Evolutionary conservation across 2,113 vertebrate genomes (phyloP).

Genomic region (Procavia capensis): DNA sequence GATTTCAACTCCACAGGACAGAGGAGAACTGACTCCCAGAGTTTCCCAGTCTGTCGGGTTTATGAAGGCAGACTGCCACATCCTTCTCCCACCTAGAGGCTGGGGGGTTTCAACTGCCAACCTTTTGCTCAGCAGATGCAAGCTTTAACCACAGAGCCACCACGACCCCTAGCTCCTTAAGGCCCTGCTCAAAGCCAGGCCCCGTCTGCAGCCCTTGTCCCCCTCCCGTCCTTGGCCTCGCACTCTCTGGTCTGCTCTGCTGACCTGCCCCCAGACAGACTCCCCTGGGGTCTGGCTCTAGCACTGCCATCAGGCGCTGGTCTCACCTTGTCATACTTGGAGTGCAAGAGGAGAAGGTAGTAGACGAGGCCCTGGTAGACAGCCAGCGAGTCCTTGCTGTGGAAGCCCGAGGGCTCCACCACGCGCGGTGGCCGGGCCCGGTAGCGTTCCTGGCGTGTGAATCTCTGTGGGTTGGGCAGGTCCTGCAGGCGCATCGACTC

Average conservation of each 20-base stretch:
- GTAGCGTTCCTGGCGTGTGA: conserved; percentile 81
- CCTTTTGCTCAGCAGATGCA: neutral
- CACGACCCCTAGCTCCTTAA: neutral
- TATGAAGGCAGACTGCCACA: neutral
- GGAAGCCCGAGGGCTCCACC: conserved; percentile 58
- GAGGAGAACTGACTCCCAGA: neutral
- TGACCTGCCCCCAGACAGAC: too few relatives aligned
- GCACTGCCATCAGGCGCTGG: too few relatives aligned
- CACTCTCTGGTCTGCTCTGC: rapidly evolving
- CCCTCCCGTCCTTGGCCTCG: neutral
- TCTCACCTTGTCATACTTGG: conserved; percentile 82
- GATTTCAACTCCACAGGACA: neutral
- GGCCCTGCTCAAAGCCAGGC: too few relatives aligned
- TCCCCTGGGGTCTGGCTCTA: neutral
- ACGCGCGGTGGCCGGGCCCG: conserved; percentile 54
- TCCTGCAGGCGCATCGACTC: conserved; percentile 14
- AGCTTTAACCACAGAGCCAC: neutral
- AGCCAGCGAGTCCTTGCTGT: conserved; percentile 64
- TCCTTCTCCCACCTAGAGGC: neutral
- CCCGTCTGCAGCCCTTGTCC: rapidly evolving
- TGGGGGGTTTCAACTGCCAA: neutral
- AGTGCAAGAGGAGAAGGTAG: conserved; percentile 82
- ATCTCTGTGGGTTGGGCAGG: conserved; percentile 58
- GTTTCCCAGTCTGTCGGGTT: neutral
- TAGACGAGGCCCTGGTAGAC: conserved; percentile 84